A percentile compares a stretch with the other conserved stretches of the same genome.
Conservation (phyloP, 2,888 invertebrate species). For the Papilio gigon region DNA sequence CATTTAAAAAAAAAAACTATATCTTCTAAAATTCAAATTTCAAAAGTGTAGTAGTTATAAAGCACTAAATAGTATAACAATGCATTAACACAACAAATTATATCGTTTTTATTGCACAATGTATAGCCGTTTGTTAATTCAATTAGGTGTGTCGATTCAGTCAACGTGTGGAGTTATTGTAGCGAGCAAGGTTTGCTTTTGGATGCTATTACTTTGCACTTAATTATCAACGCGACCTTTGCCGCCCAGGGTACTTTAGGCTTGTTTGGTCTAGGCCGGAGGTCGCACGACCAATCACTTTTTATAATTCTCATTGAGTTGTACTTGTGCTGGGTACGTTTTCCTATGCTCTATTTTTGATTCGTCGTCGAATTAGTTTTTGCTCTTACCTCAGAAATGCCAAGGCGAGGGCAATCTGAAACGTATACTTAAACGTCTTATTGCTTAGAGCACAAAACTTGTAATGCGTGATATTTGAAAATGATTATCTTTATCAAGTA, state of each 20-base stretch:
- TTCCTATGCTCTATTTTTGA: slow-evolving; percentile 22
- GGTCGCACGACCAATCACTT: slow-evolving; percentile 38
- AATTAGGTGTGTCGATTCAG: slow-evolving; percentile 10
- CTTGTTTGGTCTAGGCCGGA: slow-evolving; percentile 36
- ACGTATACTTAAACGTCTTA: background rate
- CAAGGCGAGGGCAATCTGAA: slow-evolving; percentile 23
- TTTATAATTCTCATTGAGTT: slow-evolving; percentile 30
- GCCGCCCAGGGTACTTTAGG: slow-evolving; percentile 30
- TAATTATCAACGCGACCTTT: slow-evolving; percentile 29
- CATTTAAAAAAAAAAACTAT: too few species aligned
- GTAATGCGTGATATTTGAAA: background rate
- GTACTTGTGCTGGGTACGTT: background rate
- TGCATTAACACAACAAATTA: background rate
- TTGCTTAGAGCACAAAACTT: background rate
- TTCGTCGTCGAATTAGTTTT: slow-evolving; percentile 14
- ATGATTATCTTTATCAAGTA: too few species aligned
- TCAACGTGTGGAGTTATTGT: slow-evolving; percentile 12
- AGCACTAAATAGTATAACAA: background rate
- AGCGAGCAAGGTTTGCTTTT: slow-evolving; percentile 24
- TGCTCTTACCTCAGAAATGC: slow-evolving; percentile 16
- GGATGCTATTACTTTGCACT: slow-evolving; percentile 15
- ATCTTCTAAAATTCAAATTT: too few species aligned
- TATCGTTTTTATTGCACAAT: slow-evolving; percentile 1
- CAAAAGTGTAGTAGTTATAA: background rate
- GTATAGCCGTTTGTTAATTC: background rate